A percentile compares a stretch with the other conserved stretches of the same genome.
Conservation (phyloP, 2,888 invertebrate genomes). For the Theretra japonica region DNA sequence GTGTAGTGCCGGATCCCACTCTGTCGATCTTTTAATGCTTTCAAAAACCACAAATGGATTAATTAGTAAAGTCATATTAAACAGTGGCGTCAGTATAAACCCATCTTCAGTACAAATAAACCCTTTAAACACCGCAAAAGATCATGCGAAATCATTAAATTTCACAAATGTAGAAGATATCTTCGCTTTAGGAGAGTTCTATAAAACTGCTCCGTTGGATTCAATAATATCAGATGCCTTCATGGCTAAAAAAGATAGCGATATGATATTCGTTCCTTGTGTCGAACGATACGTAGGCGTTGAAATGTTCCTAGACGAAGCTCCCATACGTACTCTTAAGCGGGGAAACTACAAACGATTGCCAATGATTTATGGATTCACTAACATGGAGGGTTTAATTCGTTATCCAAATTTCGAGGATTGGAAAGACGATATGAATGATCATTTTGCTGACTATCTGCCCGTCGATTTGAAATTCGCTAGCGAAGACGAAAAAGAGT, state of each 20-base stretch:
- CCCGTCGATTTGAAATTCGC: constrained; percentile 46
- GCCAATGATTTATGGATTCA: constrained; percentile 58
- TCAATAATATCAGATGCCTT: constrained; percentile 39
- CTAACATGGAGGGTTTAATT: constrained; percentile 54
- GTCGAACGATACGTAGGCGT: too few relatives aligned
- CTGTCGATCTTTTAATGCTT: too few relatives aligned
- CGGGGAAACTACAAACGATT: constrained; percentile 52
- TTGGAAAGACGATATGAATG: too few relatives aligned
- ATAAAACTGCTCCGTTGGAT: constrained; percentile 52
- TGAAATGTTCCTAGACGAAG: constrained; percentile 53
- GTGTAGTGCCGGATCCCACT: too few relatives aligned
- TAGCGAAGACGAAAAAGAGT: constrained; percentile 37
- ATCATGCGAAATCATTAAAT: too few relatives aligned
- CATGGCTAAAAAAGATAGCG: constrained; percentile 34
- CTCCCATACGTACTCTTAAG: constrained; percentile 55
- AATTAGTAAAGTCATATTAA: too few relatives aligned
- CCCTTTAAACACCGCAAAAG: too few relatives aligned
- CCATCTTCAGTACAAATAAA: too few relatives aligned
- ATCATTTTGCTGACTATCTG: constrained; percentile 49
- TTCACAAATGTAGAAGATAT: too few relatives aligned
- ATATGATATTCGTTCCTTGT: constrained; percentile 46
- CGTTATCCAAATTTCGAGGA: constrained; percentile 40
- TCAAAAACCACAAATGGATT: too few relatives aligned
- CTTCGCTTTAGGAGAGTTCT: constrained; percentile 58
- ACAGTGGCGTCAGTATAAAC: too few relatives aligned